Base-by-base conservation (phyloP, 2,888 invertebrate genomes). In the Stenichneumon culpator region DNA sequence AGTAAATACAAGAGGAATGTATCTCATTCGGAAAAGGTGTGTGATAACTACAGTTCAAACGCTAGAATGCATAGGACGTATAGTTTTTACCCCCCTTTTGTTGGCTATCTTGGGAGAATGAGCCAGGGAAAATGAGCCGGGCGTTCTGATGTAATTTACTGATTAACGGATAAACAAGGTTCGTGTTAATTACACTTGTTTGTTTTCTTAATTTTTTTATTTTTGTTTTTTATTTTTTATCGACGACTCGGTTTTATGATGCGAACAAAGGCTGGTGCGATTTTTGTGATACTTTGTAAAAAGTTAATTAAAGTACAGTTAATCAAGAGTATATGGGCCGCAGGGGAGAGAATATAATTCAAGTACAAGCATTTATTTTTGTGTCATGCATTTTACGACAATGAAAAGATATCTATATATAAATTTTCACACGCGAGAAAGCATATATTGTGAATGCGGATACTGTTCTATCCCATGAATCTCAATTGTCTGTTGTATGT, bases 331-430 rank as follows among this genome's bases (percentile, higher is more conserved):
- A 86, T 88, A 86, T 86, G 72, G 63, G 83, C 60, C 44, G 57
- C 77, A 67, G 54, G 84, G 79, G 84, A 84, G 73, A 88, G 87
- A 60, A 89, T 88, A 87, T 87, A 89, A 90, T 89, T 87, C 85
- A 86, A 88, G 93, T 91, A 92, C 88, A 90, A 93, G 94, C 94
- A 94, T 94, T 94, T 94, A 94, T 94, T 94, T 94, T 94, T 93
- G 91, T 93, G 93, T 93, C 92, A 90, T 93, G 94, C 94, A 94
- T 94, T 94, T 94, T 93, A 92, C 81, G 90, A 87, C 87, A 89
- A 87, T 85, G 86, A 84, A 68, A 86, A 88, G 80, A 84, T 88
- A 87, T 88, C 88, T 86, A 80, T 83, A 86, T 84, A 82, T 80
- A 70, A 50, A 80, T 86, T 72, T 89, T 86, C 88, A 86, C 87